A percentile compares a stretch with the other conserved stretches of the same genome.
Conservation (phyloP, 2,797 vertebrate genomes). For the Echeneis naucrates region DNA sequence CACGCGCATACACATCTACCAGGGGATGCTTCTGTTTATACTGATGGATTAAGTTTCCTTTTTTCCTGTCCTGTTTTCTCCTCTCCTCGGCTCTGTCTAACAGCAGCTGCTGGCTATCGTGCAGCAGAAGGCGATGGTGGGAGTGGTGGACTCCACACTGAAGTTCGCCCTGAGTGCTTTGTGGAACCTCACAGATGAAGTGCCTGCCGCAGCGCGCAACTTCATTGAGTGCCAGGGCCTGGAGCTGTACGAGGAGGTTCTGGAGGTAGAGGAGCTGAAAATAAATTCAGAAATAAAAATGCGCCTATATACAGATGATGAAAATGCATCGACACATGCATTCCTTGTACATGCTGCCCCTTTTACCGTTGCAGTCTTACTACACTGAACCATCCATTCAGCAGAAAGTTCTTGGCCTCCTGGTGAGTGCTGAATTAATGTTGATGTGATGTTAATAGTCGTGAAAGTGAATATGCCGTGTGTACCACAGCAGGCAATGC, state of each 20-base stretch:
- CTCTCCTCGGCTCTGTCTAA: constrained; percentile 17
- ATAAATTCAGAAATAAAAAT: not conserved
- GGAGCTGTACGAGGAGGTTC: constrained; percentile 94
- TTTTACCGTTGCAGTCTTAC: constrained; percentile 86
- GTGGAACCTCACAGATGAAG: constrained; percentile 97
- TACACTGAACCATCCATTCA: constrained; percentile 90
- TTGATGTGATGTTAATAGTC: not conserved
- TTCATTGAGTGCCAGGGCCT: constrained; percentile 95
- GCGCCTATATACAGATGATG: not conserved
- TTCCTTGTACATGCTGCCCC: not conserved
- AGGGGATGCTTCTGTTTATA: not conserved
- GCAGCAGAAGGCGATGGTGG: constrained; percentile 93
- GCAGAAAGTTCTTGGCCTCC: constrained; percentile 93
- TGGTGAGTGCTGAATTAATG: constrained; percentile 87
- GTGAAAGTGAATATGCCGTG: not conserved
- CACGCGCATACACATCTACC: too few species aligned
- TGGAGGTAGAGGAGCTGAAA: constrained; percentile 85
- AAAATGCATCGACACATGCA: constrained; percentile 1
- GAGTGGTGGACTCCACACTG: constrained; percentile 91
- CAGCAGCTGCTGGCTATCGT: constrained; percentile 95
- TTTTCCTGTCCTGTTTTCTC: constrained; percentile 10
- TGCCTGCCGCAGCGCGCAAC: constrained; percentile 89
- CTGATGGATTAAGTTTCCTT: not conserved
- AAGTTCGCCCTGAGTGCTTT: constrained; percentile 94
- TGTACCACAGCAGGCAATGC: not conserved